Evolutionary conservation across 2,797 vertebrate species (phyloP).

Genomic region (Corythornis leucogaster): DNA sequence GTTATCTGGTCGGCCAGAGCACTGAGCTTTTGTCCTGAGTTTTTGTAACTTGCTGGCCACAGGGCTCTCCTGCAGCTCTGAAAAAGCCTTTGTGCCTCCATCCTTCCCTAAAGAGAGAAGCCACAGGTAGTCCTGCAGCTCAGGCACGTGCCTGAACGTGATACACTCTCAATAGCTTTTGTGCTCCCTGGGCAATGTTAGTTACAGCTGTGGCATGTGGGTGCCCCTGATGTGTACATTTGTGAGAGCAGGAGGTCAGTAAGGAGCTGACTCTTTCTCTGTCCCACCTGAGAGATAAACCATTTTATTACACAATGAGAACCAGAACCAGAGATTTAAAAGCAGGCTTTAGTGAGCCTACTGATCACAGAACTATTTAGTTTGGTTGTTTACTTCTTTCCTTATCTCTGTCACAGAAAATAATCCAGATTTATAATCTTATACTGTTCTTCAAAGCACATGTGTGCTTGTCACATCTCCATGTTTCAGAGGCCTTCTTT

Average conservation of each 20-base stretch:
- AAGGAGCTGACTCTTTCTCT: background rate
- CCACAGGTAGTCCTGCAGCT: background rate
- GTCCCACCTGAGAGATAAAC: background rate
- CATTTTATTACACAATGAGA: background rate
- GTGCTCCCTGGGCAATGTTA: background rate
- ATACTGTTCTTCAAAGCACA: background rate
- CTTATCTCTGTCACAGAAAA: background rate
- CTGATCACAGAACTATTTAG: background rate
- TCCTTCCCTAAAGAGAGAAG: background rate
- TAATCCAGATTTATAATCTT: background rate
- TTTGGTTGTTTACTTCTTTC: conserved; percentile 3
- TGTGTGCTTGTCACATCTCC: background rate
- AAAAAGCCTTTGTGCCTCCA: background rate
- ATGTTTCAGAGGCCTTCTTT: background rate
- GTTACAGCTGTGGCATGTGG: background rate
- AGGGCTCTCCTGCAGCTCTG: background rate
- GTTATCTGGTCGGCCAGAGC: background rate
- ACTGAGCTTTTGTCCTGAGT: background rate
- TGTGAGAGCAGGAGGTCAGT: background rate
- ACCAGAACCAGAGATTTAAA: background rate
- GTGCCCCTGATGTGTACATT: background rate
- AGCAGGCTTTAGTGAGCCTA: background rate
- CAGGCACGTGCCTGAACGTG: background rate
- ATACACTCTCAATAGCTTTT: background rate
- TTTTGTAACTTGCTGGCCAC: background rate